Evolutionary conservation across 2,797 vertebrate genomes (phyloP), one percentile per base, ranked within the genome.

Genomic region (Sebastes kiyomatsui): DNA sequence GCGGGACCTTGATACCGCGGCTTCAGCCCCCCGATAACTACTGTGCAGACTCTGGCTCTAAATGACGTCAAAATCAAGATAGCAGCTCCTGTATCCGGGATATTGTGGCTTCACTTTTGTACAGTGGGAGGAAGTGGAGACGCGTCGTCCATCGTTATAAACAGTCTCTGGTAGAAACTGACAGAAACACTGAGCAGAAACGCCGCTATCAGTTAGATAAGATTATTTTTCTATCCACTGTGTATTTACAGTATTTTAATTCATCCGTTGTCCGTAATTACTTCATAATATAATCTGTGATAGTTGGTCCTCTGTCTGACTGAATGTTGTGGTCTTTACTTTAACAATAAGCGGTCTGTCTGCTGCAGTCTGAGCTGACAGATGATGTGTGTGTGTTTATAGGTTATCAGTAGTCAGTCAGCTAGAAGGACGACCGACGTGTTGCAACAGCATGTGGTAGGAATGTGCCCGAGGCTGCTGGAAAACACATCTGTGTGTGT

Each of bases 381-480:
- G 67, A 61, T 87, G 77, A 61, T 76, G 23, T 71, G 64, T 76
- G 84, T 81, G 80, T 86, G 75, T 85, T 78, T 86, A 70, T 66
- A 75, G 77, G 82, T 91, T 92, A 93, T 93, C 90, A 85, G 89
- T 58, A 86, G 86, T 74, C 83, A 80, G 80, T 83, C 76, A 79
- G 84, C 74, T 67, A 76, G 69, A 83, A 88, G 90, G 84, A 86
- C 77, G 30, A 68, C 58, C 65, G 72, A 87, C 82, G 58, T 90
- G 91, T 92, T 92, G 81, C 90, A 90, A 89, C 90, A 92, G 87
- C 77, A 71, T 80, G 87, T 82, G 82, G 87, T 18, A 89, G 92
- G 93, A 95, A 95, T 95, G 92, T 90, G 90, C 92, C 86, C 2
- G 23, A 82, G 91, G 93, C 90, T 79, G 75, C 79, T 59, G 80